phyloP scores from a whole-genome alignment of 2,113 vertebrate genomes.

The Strix aluco region DNA sequence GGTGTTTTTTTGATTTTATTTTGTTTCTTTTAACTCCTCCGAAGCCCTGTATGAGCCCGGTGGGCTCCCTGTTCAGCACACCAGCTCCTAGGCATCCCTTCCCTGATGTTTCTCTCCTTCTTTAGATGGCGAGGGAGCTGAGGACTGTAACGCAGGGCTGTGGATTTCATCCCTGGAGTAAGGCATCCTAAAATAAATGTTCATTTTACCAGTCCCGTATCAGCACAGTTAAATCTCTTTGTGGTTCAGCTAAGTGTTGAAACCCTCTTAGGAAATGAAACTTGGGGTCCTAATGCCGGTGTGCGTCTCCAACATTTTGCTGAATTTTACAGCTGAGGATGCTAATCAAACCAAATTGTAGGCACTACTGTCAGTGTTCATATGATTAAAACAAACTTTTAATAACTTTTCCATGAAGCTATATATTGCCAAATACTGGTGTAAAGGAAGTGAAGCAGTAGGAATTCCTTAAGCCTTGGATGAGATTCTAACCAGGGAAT shows the following conservation, averaged over 20 bases:
- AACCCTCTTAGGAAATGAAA: not conserved
- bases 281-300: not conserved
- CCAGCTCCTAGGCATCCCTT: not conserved
- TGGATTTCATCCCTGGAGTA: not conserved
- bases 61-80: not conserved
- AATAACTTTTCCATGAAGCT: not conserved
- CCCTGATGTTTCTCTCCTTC: not conserved
- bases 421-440: not conserved
- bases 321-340: not conserved
- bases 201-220: accelerated
- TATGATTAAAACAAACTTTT: not conserved
- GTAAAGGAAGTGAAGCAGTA: slow-evolving; percentile 25
- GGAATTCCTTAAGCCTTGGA: slow-evolving; percentile 4
- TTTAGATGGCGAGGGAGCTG: not conserved
- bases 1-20: no score
- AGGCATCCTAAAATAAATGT: not conserved
- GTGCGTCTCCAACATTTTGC: not conserved
- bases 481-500: slow-evolving; percentile 12
- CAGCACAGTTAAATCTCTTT: not conserved
- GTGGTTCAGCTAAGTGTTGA: not conserved
- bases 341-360: accelerated
- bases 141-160: not conserved
- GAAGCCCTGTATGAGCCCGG: not conserved
- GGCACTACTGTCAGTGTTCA: not conserved
- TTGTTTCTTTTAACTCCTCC: not conserved